Evolutionary conservation across 2,797 vertebrate species (phyloP).

Genomic region (Falco peregrinus): DNA sequence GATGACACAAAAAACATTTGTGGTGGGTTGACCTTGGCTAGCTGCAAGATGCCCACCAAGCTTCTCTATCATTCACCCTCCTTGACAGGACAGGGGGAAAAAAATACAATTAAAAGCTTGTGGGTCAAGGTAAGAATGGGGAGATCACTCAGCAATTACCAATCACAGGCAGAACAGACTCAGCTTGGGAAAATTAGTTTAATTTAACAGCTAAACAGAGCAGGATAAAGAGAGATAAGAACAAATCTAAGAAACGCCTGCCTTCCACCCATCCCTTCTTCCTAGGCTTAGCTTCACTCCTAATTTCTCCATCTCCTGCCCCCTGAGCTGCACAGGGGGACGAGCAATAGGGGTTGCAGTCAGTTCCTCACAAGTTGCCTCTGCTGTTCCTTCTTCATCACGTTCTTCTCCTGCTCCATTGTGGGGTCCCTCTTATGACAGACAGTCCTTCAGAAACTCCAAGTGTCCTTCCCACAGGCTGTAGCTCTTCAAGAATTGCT

Average conservation of each 20-base stretch:
- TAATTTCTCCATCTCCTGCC: not conserved
- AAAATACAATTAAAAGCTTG: not conserved
- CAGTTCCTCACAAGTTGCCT: too few species aligned
- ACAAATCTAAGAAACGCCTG: not conserved
- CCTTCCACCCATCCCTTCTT: not conserved
- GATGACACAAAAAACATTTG: not conserved
- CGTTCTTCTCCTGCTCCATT: not conserved
- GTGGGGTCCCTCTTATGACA: not conserved
- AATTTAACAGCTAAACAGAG: not conserved
- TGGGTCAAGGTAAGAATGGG: not conserved
- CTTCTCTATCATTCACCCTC: not conserved
- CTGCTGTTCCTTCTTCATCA: not conserved
- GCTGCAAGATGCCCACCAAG: not conserved
- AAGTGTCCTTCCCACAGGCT: not conserved
- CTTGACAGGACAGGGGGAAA: not conserved
- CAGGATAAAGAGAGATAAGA: not conserved
- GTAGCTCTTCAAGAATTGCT: not conserved
- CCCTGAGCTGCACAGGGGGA: rapidly evolving
- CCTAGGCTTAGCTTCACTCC: not conserved
- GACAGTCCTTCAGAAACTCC: not conserved
- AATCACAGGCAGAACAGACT: not conserved
- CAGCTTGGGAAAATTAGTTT: not conserved
- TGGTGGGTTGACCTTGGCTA: not conserved
- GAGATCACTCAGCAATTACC: not conserved
- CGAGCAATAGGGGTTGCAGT: not conserved